A percentile compares a stretch with the other conserved stretches of the same genome.
These are phyloP conservation scores for Actinia equina DNA, from an alignment of 64 coral and sea anemone species.

Conservation along the genomic window DNA sequence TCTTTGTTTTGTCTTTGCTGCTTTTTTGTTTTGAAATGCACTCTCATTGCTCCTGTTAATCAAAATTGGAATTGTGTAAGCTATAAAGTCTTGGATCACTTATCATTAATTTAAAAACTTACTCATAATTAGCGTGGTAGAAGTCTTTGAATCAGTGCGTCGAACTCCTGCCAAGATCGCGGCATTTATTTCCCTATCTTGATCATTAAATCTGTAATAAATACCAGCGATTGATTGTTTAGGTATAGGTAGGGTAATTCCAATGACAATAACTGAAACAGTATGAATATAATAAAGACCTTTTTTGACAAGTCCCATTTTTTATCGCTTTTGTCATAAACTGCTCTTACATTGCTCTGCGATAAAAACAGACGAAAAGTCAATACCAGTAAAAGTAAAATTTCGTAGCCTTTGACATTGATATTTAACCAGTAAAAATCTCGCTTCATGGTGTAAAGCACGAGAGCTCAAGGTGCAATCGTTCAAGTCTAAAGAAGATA, in stretches of 20 bases:
- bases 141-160: slow-evolving; percentile 13
- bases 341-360: slow-evolving; percentile 9
- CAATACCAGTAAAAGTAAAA: slow-evolving; percentile 1
- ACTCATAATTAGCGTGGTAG: neutral
- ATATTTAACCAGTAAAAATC: neutral
- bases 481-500: too few species aligned
- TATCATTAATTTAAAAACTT: neutral
- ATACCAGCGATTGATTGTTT: neutral
- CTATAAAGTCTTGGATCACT: neutral
- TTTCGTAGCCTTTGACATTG: neutral
- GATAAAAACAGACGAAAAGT: slow-evolving; percentile 13
- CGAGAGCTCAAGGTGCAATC: neutral
- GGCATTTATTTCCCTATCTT: neutral
- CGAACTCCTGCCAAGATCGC: slow-evolving; percentile 9
- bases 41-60: slow-evolving; percentile 7
- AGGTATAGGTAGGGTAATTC: neutral
- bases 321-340: neutral
- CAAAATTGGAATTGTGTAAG: neutral
- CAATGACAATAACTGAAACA: neutral
- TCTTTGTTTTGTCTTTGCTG: neutral
- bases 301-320: slow-evolving; percentile 16
- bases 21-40: slow-evolving; percentile 9
- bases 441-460: neutral
- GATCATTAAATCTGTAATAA: slow-evolving; percentile 7
- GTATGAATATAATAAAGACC: neutral